Percentiles rank a stretch among this genome's conserved stretches.
These are phyloP conservation scores for Didymodactylos carnosus DNA, from an alignment of 2,888 invertebrate genomes.

Conservation along the genomic window DNA sequence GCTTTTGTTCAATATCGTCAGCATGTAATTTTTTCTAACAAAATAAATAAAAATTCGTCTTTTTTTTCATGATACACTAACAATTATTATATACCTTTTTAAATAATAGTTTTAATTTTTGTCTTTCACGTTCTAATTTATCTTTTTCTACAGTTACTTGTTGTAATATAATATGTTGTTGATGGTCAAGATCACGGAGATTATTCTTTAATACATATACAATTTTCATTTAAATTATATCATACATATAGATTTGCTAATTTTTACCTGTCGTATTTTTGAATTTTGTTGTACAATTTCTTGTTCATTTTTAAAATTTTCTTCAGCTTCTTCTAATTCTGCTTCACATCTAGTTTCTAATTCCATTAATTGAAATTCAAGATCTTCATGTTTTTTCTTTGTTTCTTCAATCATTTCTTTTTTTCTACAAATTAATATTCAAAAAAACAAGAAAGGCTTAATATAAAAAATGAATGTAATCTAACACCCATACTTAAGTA, in stretches of 20 bases:
- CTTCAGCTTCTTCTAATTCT: constrained; percentile 10
- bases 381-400: constrained; percentile 4
- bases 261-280: neutral
- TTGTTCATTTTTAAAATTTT: constrained; percentile 5
- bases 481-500: neutral
- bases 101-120: neutral
- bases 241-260: too few species aligned
- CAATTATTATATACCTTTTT: too few species aligned
- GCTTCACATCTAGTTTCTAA: constrained; percentile 8
- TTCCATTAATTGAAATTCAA: constrained; percentile 13
- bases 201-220: neutral
- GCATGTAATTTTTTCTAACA: neutral
- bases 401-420: constrained; percentile 2
- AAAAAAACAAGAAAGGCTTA: too few species aligned
- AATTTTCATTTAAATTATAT: too few species aligned
- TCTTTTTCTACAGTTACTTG: neutral
- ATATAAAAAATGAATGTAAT: neutral
- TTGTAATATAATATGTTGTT: neutral
- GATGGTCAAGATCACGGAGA: neutral
- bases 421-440: neutral
- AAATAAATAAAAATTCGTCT: too few species aligned
- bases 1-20: neutral
- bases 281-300: neutral
- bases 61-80: too few species aligned
- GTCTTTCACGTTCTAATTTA: neutral